These are phyloP conservation scores for Sebastes iracundus DNA, from an alignment of 2,797 vertebrate genomes.

Conservation along the genomic window DNA sequence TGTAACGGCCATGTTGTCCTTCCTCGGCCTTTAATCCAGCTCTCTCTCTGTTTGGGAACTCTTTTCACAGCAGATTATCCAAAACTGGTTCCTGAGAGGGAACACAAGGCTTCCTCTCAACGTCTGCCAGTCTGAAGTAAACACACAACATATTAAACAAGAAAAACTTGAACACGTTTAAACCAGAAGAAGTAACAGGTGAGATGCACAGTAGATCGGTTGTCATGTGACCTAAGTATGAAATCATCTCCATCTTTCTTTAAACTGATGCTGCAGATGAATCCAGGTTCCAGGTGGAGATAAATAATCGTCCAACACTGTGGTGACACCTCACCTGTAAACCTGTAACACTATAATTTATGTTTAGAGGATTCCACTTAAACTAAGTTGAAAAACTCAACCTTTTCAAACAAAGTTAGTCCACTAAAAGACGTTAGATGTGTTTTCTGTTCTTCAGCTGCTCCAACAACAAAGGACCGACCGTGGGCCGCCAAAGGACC, in stretches of 20 bases:
- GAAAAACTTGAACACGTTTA: neutral
- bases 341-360: too few species aligned
- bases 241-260: too few species aligned
- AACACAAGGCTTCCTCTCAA: neutral
- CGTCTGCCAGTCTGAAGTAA: neutral
- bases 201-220: too few species aligned
- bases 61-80: conserved; percentile 33
- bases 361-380: too few species aligned
- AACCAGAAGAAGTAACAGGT: too few species aligned
- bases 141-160: neutral
- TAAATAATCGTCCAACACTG: neutral
- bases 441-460: too few species aligned
- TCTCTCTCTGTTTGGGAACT: conserved; percentile 11
- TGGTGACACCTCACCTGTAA: neutral
- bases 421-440: too few species aligned
- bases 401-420: too few species aligned
- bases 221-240: too few species aligned
- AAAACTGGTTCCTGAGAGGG: neutral
- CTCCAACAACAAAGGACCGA: neutral
- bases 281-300: neutral
- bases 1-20: conserved; percentile 11
- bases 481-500: neutral
- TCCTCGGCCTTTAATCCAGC: conserved; percentile 31
- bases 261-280: neutral
- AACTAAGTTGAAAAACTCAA: too few species aligned